A percentile compares a stretch with the other conserved stretches of the same genome.
These are phyloP conservation scores for Stenchaetothrips biformis DNA, from an alignment of 2,888 invertebrate genomes.

Conservation along the genomic window DNA sequence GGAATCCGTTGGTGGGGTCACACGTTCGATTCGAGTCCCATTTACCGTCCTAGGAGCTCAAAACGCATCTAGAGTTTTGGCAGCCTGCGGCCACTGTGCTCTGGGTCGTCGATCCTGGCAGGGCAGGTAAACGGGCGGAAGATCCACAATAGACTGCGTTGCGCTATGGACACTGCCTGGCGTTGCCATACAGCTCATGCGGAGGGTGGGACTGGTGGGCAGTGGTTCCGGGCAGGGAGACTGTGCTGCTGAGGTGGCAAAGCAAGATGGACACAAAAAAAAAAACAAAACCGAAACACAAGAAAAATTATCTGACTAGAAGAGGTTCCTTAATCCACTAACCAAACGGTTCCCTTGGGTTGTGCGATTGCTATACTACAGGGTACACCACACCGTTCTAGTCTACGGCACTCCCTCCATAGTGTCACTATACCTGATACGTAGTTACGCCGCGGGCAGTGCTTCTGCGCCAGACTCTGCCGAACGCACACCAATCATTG, in stretches of 20 bases:
- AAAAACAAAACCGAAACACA: not conserved
- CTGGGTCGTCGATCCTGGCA: too few relatives aligned
- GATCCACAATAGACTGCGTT: not conserved
- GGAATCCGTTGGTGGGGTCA: too few relatives aligned
- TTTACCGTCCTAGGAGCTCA: too few relatives aligned
- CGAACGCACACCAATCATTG: slow-evolving; percentile 8
- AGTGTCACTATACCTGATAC: not conserved
- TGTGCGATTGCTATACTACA: not conserved
- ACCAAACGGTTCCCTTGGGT: not conserved
- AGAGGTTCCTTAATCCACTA: not conserved
- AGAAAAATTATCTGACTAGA: not conserved
- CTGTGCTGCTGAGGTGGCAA: not conserved
- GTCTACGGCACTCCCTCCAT: not conserved
- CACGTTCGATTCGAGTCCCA: too few relatives aligned
- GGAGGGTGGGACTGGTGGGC: not conserved
- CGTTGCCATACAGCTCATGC: not conserved
- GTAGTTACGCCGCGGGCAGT: not conserved
- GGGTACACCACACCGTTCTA: slow-evolving; percentile 4
- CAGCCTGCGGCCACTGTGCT: too few relatives aligned
- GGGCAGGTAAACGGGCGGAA: too few relatives aligned
- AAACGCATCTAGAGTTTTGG: too few relatives aligned
- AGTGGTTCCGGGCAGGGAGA: not conserved
- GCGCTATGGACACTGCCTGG: not conserved
- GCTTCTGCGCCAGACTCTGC: not conserved
- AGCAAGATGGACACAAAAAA: not conserved